A percentile compares a stretch with the other conserved stretches of the same genome.
Conservation (phyloP, 2,888 invertebrate genomes). For the Zaprionus obscuricornis region DNA sequence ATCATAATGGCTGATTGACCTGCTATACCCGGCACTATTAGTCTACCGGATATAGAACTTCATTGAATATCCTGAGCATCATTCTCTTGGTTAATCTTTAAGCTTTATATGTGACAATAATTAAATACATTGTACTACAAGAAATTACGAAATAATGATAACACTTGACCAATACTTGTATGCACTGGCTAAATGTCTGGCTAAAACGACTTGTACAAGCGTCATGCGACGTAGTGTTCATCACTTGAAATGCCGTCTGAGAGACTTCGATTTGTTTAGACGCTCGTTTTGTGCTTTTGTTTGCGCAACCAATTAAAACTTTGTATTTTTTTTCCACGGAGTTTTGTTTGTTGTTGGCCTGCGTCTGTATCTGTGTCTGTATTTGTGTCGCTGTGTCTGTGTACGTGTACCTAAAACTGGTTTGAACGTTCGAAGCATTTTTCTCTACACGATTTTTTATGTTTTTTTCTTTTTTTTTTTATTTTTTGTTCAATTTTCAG, state of each 20-base stretch:
- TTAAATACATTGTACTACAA: constrained; percentile 52
- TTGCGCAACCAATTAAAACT: constrained; percentile 79
- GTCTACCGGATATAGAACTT: not conserved
- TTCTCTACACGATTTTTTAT: constrained; percentile 53
- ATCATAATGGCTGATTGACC: constrained; percentile 39
- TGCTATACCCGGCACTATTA: constrained; percentile 37
- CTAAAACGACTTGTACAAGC: too few relatives aligned
- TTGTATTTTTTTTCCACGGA: constrained; percentile 74
- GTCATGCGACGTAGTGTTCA: constrained; percentile 14
- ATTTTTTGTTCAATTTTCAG: constrained; percentile 55
- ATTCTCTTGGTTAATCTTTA: constrained; percentile 1
- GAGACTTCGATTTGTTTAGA: constrained; percentile 78
- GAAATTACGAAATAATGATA: constrained; percentile 22
- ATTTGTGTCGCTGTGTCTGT: constrained; percentile 49
- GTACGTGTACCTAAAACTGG: constrained; percentile 54
- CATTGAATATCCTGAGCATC: not conserved
- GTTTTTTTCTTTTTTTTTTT: constrained; percentile 33
- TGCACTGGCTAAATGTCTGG: constrained; percentile 5
- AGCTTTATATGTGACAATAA: constrained; percentile 61
- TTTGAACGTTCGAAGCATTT: constrained; percentile 55
- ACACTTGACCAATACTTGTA: constrained; percentile 6
- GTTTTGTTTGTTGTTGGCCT: too few relatives aligned
- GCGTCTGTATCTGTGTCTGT: too few relatives aligned
- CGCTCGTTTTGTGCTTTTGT: constrained; percentile 72
- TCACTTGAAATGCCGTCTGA: constrained; percentile 39